These are phyloP conservation scores for Wasmannia auropunctata DNA, from an alignment of 1,140 invertebrate species.

Conservation along the genomic window DNA sequence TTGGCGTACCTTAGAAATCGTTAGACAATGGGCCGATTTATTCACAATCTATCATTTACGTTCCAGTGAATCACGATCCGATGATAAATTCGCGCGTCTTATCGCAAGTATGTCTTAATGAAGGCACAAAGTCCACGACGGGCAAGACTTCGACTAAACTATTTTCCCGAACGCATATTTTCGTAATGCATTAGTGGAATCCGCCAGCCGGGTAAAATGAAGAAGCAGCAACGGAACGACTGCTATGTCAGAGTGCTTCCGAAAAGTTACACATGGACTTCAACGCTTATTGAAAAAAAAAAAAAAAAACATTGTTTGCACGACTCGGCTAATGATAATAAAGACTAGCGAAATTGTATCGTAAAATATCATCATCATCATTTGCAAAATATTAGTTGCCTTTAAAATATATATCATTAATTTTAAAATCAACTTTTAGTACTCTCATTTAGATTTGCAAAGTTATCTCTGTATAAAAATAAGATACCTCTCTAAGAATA, in stretches of 20 bases:
- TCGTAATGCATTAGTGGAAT: constrained; percentile 31
- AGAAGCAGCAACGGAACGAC: background rate
- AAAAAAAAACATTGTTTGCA: background rate
- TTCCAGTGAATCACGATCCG: constrained; percentile 32
- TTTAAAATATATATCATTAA: background rate
- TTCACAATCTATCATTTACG: constrained; percentile 14
- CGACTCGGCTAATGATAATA: background rate
- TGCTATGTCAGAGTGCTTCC: background rate
- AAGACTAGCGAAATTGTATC: background rate
- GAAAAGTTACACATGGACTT: background rate
- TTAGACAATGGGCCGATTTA: constrained; percentile 16
- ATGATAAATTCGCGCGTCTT: constrained; percentile 41
- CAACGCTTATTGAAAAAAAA: too few relatives aligned
- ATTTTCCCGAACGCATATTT: constrained; percentile 55
- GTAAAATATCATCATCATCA: background rate
- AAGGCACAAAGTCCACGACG: constrained; percentile 30
- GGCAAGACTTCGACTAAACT: constrained; percentile 1
- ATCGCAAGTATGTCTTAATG: constrained; percentile 41
- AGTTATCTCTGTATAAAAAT: background rate
- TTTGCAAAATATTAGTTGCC: background rate
- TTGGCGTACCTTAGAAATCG: background rate
- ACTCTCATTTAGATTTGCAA: background rate
- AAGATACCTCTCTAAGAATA: too few relatives aligned
- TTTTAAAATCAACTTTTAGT: background rate
- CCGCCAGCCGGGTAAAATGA: background rate